Conservation (phyloP, 2,888 invertebrate genomes). For the Artemia sinica region DNA sequence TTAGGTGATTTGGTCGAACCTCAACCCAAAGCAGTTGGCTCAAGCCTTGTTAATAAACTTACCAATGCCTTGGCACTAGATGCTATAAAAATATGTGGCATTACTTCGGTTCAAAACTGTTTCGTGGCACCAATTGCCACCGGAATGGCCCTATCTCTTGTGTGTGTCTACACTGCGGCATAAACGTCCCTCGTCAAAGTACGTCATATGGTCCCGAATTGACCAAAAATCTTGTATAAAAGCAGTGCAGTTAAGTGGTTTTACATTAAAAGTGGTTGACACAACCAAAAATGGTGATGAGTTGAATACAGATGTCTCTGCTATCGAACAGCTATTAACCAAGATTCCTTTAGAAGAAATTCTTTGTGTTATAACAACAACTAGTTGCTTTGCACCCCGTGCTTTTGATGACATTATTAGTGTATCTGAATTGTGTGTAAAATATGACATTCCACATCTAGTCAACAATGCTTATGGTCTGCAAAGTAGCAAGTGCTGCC, state of each 20-base stretch:
- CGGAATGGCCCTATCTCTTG: constrained; percentile 59
- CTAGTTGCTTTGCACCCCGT: constrained; percentile 65
- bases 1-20: constrained; percentile 57
- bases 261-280: constrained; percentile 48
- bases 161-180: constrained; percentile 48
- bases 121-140: constrained; percentile 61
- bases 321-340: constrained; percentile 40
- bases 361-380: constrained; percentile 51
- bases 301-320: constrained; percentile 44
- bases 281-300: constrained; percentile 42
- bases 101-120: constrained; percentile 26
- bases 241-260: constrained; percentile 40
- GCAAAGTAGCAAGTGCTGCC: constrained; percentile 47
- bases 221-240: constrained; percentile 74
- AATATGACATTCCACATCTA: constrained; percentile 48
- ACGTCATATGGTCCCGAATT: constrained; percentile 64
- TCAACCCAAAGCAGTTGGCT: constrained; percentile 69
- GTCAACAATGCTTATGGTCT: constrained; percentile 71
- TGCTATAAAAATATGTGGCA: constrained; percentile 45
- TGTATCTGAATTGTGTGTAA: constrained; percentile 43
- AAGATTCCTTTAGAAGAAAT: constrained; percentile 44
- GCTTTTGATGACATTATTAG: constrained; percentile 46
- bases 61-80: constrained; percentile 52
- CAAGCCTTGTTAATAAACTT: constrained; percentile 51
- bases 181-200: constrained; percentile 45